phyloP scores from a whole-genome alignment of 2,888 invertebrate genomes.

The Mythimna loreyi region DNA sequence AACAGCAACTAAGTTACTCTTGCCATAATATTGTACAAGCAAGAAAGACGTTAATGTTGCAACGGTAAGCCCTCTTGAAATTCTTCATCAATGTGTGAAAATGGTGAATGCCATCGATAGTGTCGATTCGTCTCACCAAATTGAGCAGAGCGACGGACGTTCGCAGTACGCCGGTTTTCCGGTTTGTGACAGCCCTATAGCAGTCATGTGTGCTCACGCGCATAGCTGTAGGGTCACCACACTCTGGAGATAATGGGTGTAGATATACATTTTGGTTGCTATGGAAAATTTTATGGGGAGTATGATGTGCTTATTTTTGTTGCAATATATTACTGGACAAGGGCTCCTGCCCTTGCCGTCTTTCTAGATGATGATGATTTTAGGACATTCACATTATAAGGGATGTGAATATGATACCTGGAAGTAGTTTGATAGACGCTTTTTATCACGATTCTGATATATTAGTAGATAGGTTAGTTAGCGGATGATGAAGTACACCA shows the following conservation, averaged over 20 bases:
- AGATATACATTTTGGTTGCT: slow-evolving; percentile 25
- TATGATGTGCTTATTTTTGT: background rate
- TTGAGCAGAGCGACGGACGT: slow-evolving; percentile 45
- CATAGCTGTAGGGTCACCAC: slow-evolving; percentile 42
- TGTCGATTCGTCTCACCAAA: slow-evolving; percentile 60
- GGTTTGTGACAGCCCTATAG: slow-evolving; percentile 53
- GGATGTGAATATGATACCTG: background rate
- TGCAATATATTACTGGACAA: background rate
- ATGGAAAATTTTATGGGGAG: slow-evolving; percentile 6
- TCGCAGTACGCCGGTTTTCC: slow-evolving; percentile 66
- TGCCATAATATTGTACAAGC: background rate
- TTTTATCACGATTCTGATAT: background rate
- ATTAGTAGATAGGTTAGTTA: background rate
- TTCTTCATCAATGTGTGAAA: slow-evolving; percentile 24
- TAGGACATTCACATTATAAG: background rate
- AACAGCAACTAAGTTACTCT: background rate
- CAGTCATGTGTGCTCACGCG: slow-evolving; percentile 31
- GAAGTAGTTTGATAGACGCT: background rate
- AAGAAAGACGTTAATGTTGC: background rate
- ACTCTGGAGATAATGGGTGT: slow-evolving; percentile 24
- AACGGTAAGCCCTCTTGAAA: slow-evolving; percentile 19
- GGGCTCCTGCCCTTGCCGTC: too few species aligned
- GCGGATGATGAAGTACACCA: background rate
- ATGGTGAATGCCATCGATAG: slow-evolving; percentile 43
- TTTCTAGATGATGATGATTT: too few species aligned